phyloP scores from a whole-genome alignment of 64 coral and sea anemone species.

The Porites australiensis region DNA sequence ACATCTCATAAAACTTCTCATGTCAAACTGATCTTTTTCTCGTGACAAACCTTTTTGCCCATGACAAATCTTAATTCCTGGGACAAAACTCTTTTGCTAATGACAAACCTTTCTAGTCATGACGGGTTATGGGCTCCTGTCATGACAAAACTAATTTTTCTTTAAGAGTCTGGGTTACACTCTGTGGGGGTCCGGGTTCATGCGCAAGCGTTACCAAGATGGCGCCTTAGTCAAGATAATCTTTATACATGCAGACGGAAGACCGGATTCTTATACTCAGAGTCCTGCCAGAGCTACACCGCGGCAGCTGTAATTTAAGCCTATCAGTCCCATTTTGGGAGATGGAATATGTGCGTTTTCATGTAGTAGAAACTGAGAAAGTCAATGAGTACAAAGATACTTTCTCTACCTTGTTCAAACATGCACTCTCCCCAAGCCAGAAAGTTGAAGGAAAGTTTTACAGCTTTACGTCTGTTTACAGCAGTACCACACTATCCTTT shows the following conservation, averaged over 20 bases:
- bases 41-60: too few species aligned
- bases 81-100: too few species aligned
- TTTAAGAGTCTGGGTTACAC: too few species aligned
- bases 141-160: too few species aligned
- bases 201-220: too few species aligned
- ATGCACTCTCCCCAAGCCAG: background rate
- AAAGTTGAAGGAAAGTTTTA: constrained; percentile 39
- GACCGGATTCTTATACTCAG: constrained; percentile 28
- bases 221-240: too few species aligned
- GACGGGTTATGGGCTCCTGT: too few species aligned
- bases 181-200: too few species aligned
- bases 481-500: constrained; percentile 1
- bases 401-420: constrained; percentile 45
- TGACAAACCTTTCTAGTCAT: too few species aligned
- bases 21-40: too few species aligned
- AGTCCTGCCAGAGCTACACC: constrained; percentile 13
- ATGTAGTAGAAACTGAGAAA: constrained; percentile 50
- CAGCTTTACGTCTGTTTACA: background rate
- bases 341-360: constrained; percentile 42
- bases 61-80: too few species aligned
- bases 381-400: constrained; percentile 43
- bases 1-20: too few species aligned
- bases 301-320: constrained; percentile 32
- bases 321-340: constrained; percentile 30
- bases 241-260: background rate